phyloP scores from a whole-genome alignment of 2,888 invertebrate species.

The Lepeophtheirus nordmannii region DNA sequence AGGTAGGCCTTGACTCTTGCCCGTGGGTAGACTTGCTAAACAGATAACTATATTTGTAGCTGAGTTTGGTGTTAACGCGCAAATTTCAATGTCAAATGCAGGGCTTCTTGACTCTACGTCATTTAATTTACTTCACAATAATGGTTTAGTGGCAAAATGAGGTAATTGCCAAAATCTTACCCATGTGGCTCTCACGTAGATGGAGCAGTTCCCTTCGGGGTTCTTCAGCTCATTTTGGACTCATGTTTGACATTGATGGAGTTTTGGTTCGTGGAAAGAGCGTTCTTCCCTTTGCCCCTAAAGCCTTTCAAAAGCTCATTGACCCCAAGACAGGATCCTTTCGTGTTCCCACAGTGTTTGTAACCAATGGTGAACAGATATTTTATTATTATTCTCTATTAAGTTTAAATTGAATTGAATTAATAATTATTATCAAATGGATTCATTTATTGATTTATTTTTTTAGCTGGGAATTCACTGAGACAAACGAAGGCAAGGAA shows the following conservation, averaged over 20 bases:
- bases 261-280: constrained; percentile 46
- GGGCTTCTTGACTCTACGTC: too few relatives aligned
- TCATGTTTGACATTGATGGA: constrained; percentile 51
- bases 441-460: constrained; percentile 35
- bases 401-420: not conserved
- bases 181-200: too few relatives aligned
- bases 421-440: not conserved
- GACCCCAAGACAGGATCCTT: constrained; percentile 41
- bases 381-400: not conserved
- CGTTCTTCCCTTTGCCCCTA: constrained; percentile 43
- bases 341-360: constrained; percentile 32
- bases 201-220: too few relatives aligned
- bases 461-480: constrained; percentile 48
- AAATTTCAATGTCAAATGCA: too few relatives aligned
- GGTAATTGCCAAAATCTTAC: too few relatives aligned
- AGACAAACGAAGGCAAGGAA: constrained; percentile 44
- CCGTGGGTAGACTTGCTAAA: too few relatives aligned
- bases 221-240: constrained; percentile 38
- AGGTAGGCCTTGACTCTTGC: too few relatives aligned
- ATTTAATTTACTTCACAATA: too few relatives aligned
- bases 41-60: too few relatives aligned
- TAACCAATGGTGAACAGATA: not conserved
- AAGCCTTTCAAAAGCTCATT: constrained; percentile 42
- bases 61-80: too few relatives aligned
- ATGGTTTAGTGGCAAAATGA: too few relatives aligned